Conservation (phyloP, 2,113 vertebrate species). For the Phyllostomus hastatus region DNA sequence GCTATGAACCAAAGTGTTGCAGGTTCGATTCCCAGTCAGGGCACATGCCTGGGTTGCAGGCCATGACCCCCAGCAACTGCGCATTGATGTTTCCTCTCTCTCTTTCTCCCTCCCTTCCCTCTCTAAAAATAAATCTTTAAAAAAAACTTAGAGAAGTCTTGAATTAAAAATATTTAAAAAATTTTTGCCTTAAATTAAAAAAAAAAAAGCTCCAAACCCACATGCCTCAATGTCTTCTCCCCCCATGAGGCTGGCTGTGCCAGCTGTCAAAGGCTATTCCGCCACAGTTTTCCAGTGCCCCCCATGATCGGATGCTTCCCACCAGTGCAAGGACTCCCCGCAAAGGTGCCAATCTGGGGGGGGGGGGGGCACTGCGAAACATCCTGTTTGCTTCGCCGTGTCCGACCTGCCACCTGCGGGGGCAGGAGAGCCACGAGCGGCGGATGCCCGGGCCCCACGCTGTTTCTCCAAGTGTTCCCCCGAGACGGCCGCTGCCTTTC, state of each 20-base stretch:
- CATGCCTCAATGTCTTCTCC: not conserved
- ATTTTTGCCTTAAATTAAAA: no score
- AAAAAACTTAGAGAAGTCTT: no score
- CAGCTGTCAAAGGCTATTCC: not conserved
- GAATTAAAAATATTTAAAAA: no score
- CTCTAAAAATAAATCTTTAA: no score
- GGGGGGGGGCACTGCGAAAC: not conserved
- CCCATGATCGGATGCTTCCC: not conserved
- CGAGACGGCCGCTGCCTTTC: constrained; percentile 61
- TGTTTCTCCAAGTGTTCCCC: constrained; percentile 67
- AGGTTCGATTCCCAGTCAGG: no score
- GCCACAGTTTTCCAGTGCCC: not conserved
- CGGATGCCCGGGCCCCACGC: constrained; percentile 51
- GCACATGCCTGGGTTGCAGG: no score
- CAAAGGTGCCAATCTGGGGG: not conserved
- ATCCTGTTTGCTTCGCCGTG: constrained; percentile 12
- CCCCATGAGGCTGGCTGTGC: not conserved
- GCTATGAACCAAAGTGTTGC: no score
- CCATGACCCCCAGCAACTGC: no score
- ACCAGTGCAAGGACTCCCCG: not conserved
- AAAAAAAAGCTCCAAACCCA: no score
- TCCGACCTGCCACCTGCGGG: not conserved
- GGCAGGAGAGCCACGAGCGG: constrained; percentile 56
- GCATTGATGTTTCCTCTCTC: no score
- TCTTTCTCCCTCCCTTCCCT: no score